These are phyloP conservation scores for Peromyscus californicus DNA, from an alignment of 2,113 vertebrate species.

Conservation along the genomic window DNA sequence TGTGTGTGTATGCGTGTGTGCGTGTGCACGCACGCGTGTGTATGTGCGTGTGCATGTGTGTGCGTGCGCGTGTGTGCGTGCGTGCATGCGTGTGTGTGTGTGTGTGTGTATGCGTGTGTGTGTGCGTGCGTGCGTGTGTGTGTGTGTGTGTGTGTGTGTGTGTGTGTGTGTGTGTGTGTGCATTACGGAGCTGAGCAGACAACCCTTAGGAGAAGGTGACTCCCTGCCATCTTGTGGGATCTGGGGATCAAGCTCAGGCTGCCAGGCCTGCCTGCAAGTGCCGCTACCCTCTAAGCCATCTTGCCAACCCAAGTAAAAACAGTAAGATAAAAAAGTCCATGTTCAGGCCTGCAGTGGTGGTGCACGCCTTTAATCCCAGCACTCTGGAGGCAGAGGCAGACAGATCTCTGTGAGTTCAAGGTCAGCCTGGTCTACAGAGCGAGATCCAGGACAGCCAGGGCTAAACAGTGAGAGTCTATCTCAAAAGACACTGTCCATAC, in stretches of 20 bases:
- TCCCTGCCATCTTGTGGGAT: neutral
- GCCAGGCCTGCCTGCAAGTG: neutral
- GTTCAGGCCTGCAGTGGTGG: neutral
- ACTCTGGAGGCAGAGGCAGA: neutral
- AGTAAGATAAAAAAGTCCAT: neutral
- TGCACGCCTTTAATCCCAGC: neutral
- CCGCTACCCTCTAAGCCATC: neutral
- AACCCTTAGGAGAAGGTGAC: neutral
- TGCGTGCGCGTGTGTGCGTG: no score
- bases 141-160: neutral
- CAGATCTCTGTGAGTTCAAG: neutral
- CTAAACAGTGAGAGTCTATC: neutral
- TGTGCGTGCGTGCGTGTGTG: no score
- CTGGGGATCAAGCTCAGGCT: neutral
- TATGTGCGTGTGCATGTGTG: no score
- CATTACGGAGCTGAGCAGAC: neutral
- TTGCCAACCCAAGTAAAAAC: neutral
- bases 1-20: no score
- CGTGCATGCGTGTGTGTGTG: no score
- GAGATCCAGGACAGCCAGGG: neutral
- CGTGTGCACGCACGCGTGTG: no score
- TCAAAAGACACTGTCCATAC: neutral
- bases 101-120: no score
- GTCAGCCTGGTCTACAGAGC: neutral
- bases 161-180: neutral